These are phyloP conservation scores for Podilymbus podiceps DNA, from an alignment of 2,113 vertebrate species.

Conservation along the genomic window DNA sequence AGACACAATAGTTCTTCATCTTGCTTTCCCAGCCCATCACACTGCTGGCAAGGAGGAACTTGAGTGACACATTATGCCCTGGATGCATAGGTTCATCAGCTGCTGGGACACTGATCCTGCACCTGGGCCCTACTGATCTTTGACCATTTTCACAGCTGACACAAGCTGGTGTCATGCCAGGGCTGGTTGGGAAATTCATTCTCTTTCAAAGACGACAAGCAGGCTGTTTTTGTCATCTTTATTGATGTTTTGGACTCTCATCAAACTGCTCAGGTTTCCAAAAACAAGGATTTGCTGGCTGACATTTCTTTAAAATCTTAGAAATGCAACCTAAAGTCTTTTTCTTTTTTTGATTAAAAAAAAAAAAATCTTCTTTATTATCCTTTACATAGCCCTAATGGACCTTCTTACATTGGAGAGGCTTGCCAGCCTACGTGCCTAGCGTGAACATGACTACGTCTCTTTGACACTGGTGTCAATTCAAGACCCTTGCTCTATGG, in stretches of 20 bases:
- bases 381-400: not conserved
- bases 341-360: too few relatives aligned
- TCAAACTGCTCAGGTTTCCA: not conserved
- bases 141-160: slow-evolving; percentile 17
- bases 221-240: not conserved
- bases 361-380: not conserved
- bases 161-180: not conserved
- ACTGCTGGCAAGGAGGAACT: not conserved
- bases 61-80: not conserved
- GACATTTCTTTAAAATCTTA: not conserved
- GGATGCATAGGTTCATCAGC: slow-evolving; percentile 6
- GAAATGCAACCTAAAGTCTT: not conserved
- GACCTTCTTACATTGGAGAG: not conserved
- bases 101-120: slow-evolving; percentile 27
- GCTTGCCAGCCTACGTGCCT: not conserved
- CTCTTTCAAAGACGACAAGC: not conserved
- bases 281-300: not conserved
- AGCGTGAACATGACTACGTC: not conserved
- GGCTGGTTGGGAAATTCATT: not conserved
- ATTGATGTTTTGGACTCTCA: not conserved
- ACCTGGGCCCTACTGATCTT: not conserved
- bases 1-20: not conserved
- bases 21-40: not conserved
- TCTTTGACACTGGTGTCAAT: not conserved
- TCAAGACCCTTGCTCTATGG: not conserved